Base-by-base conservation (phyloP, 2,797 vertebrate species). In the Amniataba percoides region DNA sequence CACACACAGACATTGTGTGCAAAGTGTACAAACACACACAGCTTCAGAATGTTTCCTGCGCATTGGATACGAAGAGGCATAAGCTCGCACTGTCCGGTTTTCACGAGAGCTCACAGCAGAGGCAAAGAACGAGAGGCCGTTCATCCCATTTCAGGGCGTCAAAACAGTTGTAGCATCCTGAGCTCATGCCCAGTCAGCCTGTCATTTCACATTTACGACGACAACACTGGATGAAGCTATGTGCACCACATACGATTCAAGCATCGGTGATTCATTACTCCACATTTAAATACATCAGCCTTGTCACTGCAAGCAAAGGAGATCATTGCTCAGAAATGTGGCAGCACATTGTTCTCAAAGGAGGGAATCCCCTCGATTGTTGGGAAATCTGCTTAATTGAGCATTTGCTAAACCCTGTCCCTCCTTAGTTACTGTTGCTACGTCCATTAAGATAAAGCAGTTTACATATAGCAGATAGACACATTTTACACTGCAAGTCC, bases 191-290 rank as follows among this genome's bases (percentile, higher is more conserved):
- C 40, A 64, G 5, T 51, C 31, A 64, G 56, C 27, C n/a, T 73
- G 62, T 84, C 21, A 49, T 71, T 56, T 70, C 58, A 72, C n/a
- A 72, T 79, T 77, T 19, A 60, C 18, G 21, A 25, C 42, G 56
- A 62, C 56, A 64, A 52, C 81, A 68, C 48, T 14, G 16, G 16
- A 65, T 43, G 21, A 40, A 57, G 23, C 25, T 40, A 83, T 77
- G 68, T 66, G 52, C 53, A 5, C 34, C 57, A 55, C 65, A 58
- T 62, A 57, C 53, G 40, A 72, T 58, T 61, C 52, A 65, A 46
- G 55, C 63, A 23, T 51, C 70, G 60, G 68, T 73, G 79, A 78
- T 43, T 84, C 69, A 77, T 65, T 34, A 48, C 67, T 40, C 21
- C 46, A 27, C 62, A 45, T 80, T 60, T 69, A 61, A 79, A 84